A percentile compares a stretch with the other conserved stretches of the same genome.
Conservation (phyloP, 2,113 vertebrate species). For the Phrynosoma platyrhinos region DNA sequence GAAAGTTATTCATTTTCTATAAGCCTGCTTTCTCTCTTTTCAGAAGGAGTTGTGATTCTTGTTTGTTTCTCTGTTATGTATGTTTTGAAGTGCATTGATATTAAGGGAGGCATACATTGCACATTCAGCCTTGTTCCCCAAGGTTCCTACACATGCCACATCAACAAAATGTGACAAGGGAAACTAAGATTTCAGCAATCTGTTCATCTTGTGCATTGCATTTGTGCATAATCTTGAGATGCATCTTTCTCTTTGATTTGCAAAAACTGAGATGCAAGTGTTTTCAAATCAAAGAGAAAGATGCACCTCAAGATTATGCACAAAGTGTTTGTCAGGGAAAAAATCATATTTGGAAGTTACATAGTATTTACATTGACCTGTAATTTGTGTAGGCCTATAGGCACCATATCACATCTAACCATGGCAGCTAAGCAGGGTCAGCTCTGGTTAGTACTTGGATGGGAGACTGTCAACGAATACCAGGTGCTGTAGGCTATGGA, state of each 20-base stretch:
- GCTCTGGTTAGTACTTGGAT: too few relatives aligned
- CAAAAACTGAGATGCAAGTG: conserved; percentile 7
- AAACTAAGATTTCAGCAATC: conserved; percentile 2
- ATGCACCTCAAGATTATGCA: too few relatives aligned
- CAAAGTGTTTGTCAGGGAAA: background rate
- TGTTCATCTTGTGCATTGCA: background rate
- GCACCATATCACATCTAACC: too few relatives aligned
- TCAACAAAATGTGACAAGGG: background rate
- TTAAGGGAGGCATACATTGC: background rate
- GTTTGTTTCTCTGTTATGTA: background rate
- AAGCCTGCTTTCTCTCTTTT: background rate
- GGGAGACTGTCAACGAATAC: too few relatives aligned
- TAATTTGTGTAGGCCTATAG: background rate
- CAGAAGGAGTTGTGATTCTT: background rate
- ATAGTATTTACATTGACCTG: background rate
- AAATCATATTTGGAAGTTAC: background rate
- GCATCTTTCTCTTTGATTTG: conserved; percentile 11
- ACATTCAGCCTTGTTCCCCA: background rate
- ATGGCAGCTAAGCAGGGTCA: too few relatives aligned
- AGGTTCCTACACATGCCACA: background rate
- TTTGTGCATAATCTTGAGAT: background rate
- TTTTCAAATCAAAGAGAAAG: too few relatives aligned
- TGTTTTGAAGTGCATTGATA: conserved; percentile 19
- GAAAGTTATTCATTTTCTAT: background rate
- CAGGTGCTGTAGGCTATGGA: too few relatives aligned